A percentile compares a stretch with the other conserved stretches of the same genome.
These are phyloP conservation scores for Fulmarus glacialis DNA, from an alignment of 2,113 vertebrate genomes.

Conservation along the genomic window DNA sequence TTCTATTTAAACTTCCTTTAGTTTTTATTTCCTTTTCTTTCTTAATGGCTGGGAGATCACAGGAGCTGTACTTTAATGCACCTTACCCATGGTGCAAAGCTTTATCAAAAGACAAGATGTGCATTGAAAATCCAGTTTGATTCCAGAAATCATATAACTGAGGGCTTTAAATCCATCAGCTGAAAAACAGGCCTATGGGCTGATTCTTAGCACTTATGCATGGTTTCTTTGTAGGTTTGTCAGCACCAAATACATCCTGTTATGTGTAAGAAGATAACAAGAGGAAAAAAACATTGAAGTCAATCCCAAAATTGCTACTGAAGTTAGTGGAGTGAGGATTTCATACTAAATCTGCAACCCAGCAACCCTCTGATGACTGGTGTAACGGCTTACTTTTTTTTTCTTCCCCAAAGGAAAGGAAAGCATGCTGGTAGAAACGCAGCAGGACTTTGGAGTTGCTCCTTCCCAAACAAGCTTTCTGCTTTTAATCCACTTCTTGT, in stretches of 20 bases:
- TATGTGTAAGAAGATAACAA: not conserved
- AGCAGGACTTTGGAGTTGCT: not conserved
- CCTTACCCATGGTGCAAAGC: not conserved
- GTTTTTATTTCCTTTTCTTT: not conserved
- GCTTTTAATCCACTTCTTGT: not conserved
- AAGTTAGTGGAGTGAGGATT: not conserved
- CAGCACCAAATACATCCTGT: not conserved
- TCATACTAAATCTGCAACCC: not conserved
- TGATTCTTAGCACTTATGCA: not conserved
- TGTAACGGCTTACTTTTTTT: not conserved
- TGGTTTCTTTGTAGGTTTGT: not conserved
- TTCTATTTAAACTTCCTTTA: not conserved
- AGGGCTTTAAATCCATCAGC: not conserved
- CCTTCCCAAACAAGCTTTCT: not conserved
- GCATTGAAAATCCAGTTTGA: not conserved
- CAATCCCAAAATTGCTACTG: not conserved
- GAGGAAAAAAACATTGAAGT: not conserved
- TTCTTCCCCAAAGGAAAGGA: not conserved
- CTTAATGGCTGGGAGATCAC: not conserved
- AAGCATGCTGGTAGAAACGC: not conserved
- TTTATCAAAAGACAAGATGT: not conserved
- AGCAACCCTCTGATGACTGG: rapidly evolving
- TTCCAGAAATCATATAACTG: not conserved
- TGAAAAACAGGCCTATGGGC: not conserved
- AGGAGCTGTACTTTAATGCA: not conserved